Base-by-base conservation (phyloP, 2,888 invertebrate species). In the Sabellastarte sp. region DNA sequence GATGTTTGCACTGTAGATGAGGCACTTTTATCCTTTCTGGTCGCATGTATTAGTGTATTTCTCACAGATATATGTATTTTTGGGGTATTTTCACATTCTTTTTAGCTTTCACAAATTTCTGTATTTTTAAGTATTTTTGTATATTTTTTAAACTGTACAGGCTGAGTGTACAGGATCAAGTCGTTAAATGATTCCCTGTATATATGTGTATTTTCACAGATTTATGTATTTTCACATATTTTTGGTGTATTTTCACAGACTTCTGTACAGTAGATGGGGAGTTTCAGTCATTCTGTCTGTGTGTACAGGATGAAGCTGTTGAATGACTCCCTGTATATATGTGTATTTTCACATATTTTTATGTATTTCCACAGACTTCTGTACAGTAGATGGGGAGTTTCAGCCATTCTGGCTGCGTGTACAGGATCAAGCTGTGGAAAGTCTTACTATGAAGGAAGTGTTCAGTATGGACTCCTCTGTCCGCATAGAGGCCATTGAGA, bases 381-480 rank as follows among this genome's bases (percentile, higher is more conserved):
- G 75, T 60, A 70, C 67, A 10, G 63, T 68, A n/a, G 73, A 76
- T 50, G 74, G 65, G 5, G 73, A 72, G 31, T 29, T 58, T 52
- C 57, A 61, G 15, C 65, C 75, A 3, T 63, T 79, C 56, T 78
- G 76, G 75, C 28, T 61, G 10, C 65, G 76, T 5, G 66, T 79
- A 28, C 72, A 74, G 55, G 76, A 75, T 15, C 74, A 77, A 53
- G 74, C 75, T 4, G 61, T 74, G 5, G 77, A 78, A 65, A 74
- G 73, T 60, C 75, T 73, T 61, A 74, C 77, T 41, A 77, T 79
- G 70, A 73, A 71, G 53, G 77, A 78, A 55, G 77, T 79, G 3
- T 78, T 79, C 71, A 69, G 74, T 63, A 78, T 79, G 76, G 74
- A 78, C 24, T 79, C 78, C 3, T 68, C 74, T 30, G 76, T 79